Evolutionary conservation across 2,888 invertebrate genomes (phyloP).

Genomic region (Scaptomyza polygonia): DNA sequence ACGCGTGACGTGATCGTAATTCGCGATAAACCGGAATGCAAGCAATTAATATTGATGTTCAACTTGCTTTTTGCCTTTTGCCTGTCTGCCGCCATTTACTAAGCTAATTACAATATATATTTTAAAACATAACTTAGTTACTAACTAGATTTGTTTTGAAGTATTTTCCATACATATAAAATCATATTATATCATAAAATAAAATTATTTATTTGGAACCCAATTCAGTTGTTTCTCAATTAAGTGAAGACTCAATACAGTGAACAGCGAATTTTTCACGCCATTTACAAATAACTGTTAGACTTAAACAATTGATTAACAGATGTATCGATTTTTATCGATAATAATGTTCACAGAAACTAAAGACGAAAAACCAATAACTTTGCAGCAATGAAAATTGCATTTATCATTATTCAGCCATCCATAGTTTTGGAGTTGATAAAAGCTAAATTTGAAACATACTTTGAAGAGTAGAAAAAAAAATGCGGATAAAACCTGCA

Average conservation of each 20-base stretch:
- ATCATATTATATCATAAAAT: too few species aligned
- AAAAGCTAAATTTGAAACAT: neutral
- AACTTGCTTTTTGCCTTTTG: conserved; percentile 12
- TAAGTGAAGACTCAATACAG: too few species aligned
- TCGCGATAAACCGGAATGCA: conserved; percentile 47
- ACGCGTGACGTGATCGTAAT: conserved; percentile 48
- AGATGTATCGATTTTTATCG: too few species aligned
- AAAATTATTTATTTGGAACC: too few species aligned
- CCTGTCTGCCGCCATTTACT: neutral
- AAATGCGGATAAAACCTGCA: neutral
- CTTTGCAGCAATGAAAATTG: neutral
- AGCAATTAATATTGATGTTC: conserved; percentile 57
- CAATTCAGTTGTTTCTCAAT: too few species aligned
- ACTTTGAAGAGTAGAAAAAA: neutral
- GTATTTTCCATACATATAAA: too few species aligned
- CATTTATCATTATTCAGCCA: neutral
- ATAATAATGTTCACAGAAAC: too few species aligned
- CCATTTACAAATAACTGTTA: too few species aligned
- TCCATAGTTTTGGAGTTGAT: neutral
- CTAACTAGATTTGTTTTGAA: too few species aligned
- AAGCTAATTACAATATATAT: neutral
- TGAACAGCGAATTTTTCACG: too few species aligned
- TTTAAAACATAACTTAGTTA: neutral
- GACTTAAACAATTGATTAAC: too few species aligned
- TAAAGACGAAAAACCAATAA: too few species aligned